Evolutionary conservation across 2,113 vertebrate species (phyloP).

Genomic region (Syngnathoides biaculeatus): DNA sequence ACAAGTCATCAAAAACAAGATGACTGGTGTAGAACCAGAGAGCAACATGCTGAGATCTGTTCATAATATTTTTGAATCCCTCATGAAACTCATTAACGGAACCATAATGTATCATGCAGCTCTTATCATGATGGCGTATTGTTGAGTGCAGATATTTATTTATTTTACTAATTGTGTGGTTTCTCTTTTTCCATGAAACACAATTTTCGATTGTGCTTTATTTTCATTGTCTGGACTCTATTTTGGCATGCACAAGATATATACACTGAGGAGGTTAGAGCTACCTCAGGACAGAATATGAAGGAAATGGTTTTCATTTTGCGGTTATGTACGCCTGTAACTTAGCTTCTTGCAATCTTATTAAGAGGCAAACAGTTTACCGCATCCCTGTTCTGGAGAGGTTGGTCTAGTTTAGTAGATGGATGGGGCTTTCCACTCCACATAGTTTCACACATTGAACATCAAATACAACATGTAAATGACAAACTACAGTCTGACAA

Average conservation of each 20-base stretch:
- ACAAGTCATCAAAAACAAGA: neutral
- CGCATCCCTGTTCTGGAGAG: conserved; percentile 74
- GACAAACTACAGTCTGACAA: conserved; percentile 45
- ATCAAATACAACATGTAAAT: conserved; percentile 43
- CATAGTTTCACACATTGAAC: conserved; percentile 19
- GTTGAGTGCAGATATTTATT: too few relatives aligned
- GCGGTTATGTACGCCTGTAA: conserved; percentile 79
- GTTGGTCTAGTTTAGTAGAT: conserved; percentile 68
- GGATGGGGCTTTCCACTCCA: conserved; percentile 72
- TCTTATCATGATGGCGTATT: too few relatives aligned
- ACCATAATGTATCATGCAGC: too few relatives aligned
- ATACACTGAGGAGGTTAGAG: conserved; percentile 55
- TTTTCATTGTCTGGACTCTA: neutral
- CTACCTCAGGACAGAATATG: conserved; percentile 47
- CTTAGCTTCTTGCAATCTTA: conserved; percentile 65
- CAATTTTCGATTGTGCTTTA: neutral
- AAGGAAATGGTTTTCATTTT: conserved; percentile 73
- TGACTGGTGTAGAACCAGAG: neutral
- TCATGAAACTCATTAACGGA: too few relatives aligned
- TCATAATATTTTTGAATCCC: too few relatives aligned
- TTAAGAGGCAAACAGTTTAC: conserved; percentile 72
- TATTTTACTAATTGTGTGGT: neutral
- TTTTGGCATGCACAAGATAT: conserved; percentile 49
- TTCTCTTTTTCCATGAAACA: neutral
- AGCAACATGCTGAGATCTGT: too few relatives aligned